Base-by-base conservation (phyloP, 2,113 vertebrate genomes). In the Haemorhous mexicanus region DNA sequence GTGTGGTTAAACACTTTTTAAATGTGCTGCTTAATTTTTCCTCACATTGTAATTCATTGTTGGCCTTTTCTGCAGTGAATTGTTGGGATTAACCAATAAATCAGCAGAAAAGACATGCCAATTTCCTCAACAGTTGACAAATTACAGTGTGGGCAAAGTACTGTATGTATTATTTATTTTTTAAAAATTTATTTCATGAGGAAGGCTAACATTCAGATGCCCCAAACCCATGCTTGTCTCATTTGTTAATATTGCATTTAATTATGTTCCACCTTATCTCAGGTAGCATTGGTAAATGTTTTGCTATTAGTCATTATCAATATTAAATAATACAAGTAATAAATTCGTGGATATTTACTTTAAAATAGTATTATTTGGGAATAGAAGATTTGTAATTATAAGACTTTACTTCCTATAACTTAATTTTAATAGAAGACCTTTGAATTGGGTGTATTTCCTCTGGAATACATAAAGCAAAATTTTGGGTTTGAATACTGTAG, bases 11-110 rank as follows among this genome's bases (percentile, higher is more conserved):
- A 91, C 39, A 81, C 94, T 97, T 97, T 96, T 95, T 93, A 97
- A 98, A 98, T 76, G 91, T 90, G 82, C 85, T 96, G 85, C 85
- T 96, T 98, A 98, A 97, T 98, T 98, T 97, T 95, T 97, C 20
- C 70, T 91, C 62, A 63, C 88, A 86, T 97, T 97, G 97, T 98
- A 98, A 98, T 98, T 98, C 98, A 98, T 98, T 97, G 97, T 97
- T 98, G 98, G 97, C 98, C 97, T 98, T 98, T 98, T 97, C 98
- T 58, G 68, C 97, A 97, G 94, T 97, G 98, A 98, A 98, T 98
- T 98, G 97, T 97, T 97, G 93, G 97, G 97, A 98, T 98, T 98
- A 98, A 97, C 97, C 97, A 97, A 98, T 98, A 98, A 98, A 98
- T 98, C 98, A 98, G 95, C 91, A 96, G 95, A 97, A 98, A 98